phyloP scores from a whole-genome alignment of 2,888 invertebrate genomes.

The Drosophila anceps region DNA sequence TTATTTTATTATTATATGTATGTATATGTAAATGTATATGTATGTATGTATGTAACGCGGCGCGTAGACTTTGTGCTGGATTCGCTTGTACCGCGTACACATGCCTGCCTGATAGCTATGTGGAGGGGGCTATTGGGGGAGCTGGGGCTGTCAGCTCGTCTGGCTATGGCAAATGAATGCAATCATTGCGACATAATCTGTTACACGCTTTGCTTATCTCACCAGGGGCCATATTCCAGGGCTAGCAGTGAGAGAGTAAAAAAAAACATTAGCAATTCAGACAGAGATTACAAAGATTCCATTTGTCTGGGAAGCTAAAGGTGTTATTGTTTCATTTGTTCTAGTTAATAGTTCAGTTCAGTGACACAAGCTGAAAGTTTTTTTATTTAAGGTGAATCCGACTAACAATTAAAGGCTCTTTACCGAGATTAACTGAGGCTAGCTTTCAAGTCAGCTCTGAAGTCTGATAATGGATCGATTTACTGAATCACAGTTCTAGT shows the following conservation, averaged over 20 bases:
- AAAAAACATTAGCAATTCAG: background rate
- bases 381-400: background rate
- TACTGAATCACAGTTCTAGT: background rate
- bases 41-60: slow-evolving; percentile 3
- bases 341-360: background rate
- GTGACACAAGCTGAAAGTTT: slow-evolving; percentile 2
- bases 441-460: background rate
- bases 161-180: slow-evolving; percentile 43
- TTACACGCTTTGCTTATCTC: slow-evolving; percentile 48
- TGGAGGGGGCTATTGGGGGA: background rate
- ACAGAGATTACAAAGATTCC: slow-evolving; percentile 9
- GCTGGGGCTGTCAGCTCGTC: slow-evolving; percentile 11
- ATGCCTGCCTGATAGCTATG: slow-evolving; percentile 46
- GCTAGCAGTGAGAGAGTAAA: background rate
- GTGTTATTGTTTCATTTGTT: background rate
- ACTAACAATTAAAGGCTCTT: too few species aligned
- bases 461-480: background rate
- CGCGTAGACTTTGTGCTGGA: slow-evolving; percentile 15
- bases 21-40: slow-evolving; percentile 13
- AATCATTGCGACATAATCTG: slow-evolving; percentile 55
- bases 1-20: slow-evolving; percentile 4
- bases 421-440: background rate
- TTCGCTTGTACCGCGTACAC: slow-evolving; percentile 18
- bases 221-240: slow-evolving; percentile 2
- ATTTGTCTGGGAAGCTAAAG: slow-evolving; percentile 2